Base-by-base conservation (phyloP, 2,888 invertebrate genomes). In the Parnassius apollo region DNA sequence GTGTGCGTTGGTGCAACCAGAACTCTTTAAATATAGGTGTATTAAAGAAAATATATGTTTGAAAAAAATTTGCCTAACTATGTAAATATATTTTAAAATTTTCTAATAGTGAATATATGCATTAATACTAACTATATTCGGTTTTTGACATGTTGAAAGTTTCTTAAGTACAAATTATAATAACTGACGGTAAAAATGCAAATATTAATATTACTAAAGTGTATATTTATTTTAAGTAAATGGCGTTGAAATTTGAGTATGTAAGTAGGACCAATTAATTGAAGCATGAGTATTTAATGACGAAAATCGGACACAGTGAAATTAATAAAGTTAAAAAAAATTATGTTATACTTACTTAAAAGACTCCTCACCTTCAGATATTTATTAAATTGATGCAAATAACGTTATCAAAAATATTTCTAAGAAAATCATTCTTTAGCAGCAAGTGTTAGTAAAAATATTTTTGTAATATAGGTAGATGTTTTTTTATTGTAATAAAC, bases 101-200 rank as follows among this genome's bases (percentile, higher is more conserved):
- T 57, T 56, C 45, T 55, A 62, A 52, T 8, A 57, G 51, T 12
- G 9, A 12, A 44, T 25, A 46, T 48, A n/a, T 48, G 13, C 12
- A 22, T n/a, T 52, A 48, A 49, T 49, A 48, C 25, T n/a, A n/a
- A 50, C 44, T 22, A 4, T 3, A 48, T 46, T 44, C 59, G 56
- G 57, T 60, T 60, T 57, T 63, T 60, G 56, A 57, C 44, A 63
- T 63, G 48, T 59, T 61, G 54, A 54, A 53, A 59, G 25, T 48
- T 60, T 62, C 42, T 45, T 55, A 52, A 55, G 18, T 18, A 18
- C 1, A 18, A 18, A 59, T 12, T 61, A 53, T 59, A 56, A 56
- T 13, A 42, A 46, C 67, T 42, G 60, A 60, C 63, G 70, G 69
- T 72, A 71, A 61, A 70, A 70, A 72, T 73, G 71, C 72, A 73